Base-by-base conservation (phyloP, 2,113 vertebrate genomes). In the Spea bombifrons region DNA sequence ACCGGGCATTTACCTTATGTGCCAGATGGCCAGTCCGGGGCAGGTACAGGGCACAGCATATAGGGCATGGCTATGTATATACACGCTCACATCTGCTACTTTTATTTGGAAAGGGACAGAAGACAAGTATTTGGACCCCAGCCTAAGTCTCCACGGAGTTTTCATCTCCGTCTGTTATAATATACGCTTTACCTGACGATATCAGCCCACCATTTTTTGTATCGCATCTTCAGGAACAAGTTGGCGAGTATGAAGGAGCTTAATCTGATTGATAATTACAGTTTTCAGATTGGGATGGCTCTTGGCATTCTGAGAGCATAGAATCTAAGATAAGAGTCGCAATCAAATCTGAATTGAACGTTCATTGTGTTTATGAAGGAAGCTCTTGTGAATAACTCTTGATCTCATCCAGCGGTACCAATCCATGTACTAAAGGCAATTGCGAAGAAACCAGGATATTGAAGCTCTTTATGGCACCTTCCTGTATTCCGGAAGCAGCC, bases 201-300 rank as follows among this genome's bases (percentile, higher is more conserved):
- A 55, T 55, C 65, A 16, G 65, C 8, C 67, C 75, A 16, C 46
- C 73, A 43, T 68, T 52, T 46, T 46, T 7, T 53, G 64, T 67
- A 10, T 17, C 47, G 46, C 64, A 55, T 59, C 55, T 43, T 66
- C n/a, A 53, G 17, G 7, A 50, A 47, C 17, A 45, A 30, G 48
- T 9, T 12, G 3, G 15, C 3, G 12, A 53, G 9, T 53, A n/a
- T 52, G 75, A 55, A 66, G 48, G 65, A 67, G 57, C 65, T 76
- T 52, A 16, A 15, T n/a, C 75, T 67, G 65, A 76, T 76, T 76
- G 75, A 68, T 76, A 76, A 76, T 76, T 76, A 57, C 67, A 76
- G 75, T 67, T 47, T 68, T 52, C 45, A 55, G 43, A 3, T n/a
- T 3, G 4, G 15, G 12, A 75, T 47, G 61, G 57, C 59, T 63